phyloP scores from a whole-genome alignment of 2,113 vertebrate genomes.

The Paradoxurus hermaphroditus region DNA sequence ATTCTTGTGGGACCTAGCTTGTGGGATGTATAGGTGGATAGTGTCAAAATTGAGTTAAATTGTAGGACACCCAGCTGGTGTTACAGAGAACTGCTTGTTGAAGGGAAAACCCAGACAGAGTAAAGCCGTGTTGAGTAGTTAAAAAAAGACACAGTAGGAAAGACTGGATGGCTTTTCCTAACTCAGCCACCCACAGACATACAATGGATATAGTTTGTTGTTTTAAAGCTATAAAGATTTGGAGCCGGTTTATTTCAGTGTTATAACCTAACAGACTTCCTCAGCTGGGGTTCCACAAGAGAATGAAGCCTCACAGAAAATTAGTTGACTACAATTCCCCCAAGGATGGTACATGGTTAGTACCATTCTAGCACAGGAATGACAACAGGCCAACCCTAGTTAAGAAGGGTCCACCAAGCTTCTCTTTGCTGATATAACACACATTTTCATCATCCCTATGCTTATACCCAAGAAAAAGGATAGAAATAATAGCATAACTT shows the following conservation, averaged over 20 bases:
- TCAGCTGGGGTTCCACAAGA: background rate
- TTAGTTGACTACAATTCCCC: slow-evolving; percentile 7
- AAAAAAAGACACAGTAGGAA: background rate
- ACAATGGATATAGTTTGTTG: background rate
- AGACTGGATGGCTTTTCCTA: background rate
- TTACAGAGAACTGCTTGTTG: background rate
- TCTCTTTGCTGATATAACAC: background rate
- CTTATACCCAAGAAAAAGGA: background rate
- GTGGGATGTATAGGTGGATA: background rate
- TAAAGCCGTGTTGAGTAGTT: background rate
- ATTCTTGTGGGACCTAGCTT: background rate
- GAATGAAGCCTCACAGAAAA: slow-evolving; percentile 14
- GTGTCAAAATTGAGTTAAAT: background rate
- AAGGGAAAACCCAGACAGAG: background rate
- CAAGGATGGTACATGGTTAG: background rate
- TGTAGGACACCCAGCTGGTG: background rate
- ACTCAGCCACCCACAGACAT: background rate
- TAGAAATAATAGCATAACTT: background rate
- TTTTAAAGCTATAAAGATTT: background rate
- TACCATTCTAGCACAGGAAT: background rate
- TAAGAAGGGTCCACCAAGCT: background rate
- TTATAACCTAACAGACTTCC: background rate
- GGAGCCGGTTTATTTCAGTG: background rate
- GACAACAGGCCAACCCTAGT: background rate
- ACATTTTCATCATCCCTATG: background rate